These are phyloP conservation scores for Tokudaia tokunoshimensis DNA, from an alignment of 2,797 vertebrate genomes.

Conservation along the genomic window DNA sequence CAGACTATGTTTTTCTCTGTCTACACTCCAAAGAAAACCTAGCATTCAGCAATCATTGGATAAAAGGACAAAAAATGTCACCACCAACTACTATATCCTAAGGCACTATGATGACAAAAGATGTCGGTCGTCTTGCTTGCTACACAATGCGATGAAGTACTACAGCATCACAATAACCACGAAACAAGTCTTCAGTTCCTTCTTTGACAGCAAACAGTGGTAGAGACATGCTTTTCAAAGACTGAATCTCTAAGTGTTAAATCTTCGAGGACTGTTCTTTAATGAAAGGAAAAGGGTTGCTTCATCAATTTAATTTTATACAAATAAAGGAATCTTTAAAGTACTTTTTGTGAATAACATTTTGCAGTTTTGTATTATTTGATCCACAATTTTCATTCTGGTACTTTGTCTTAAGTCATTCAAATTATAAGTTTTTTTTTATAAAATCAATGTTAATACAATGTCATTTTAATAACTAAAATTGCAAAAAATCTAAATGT, in stretches of 20 bases:
- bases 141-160: no score
- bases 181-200: background rate
- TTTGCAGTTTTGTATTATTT: conserved; percentile 50
- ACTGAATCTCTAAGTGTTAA: background rate
- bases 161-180: no score
- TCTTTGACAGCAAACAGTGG: background rate
- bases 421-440: conserved; percentile 63
- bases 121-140: no score
- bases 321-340: conserved; percentile 27
- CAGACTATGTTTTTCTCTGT: background rate
- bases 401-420: conserved; percentile 67
- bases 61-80: background rate
- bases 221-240: background rate
- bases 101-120: background rate
- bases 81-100: background rate
- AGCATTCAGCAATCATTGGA: background rate
- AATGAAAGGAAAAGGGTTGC: background rate
- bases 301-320: background rate
- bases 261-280: background rate
- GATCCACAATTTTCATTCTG: conserved; percentile 63
- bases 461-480: conserved; percentile 78
- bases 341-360: conserved; percentile 15
- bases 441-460: conserved; percentile 70
- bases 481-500: conserved; percentile 67
- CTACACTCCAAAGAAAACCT: background rate